Evolutionary conservation across 2,888 invertebrate species (phyloP), one percentile per base, ranked within the genome.

Genomic region (Empis stercorea): DNA sequence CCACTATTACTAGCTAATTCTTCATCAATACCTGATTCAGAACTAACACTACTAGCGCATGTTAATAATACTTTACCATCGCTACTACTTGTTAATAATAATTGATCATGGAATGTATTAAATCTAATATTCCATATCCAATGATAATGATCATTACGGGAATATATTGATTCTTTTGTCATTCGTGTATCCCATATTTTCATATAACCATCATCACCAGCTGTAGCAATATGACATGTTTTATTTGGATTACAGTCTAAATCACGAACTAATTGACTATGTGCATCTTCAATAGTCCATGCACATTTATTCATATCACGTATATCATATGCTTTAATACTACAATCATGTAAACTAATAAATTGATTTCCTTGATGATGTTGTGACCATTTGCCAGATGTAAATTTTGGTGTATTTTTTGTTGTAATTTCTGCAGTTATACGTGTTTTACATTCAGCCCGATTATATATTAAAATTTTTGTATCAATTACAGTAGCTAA

Each of bases 161-260:
- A 79, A 61, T 87, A 81, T 6, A 95, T 77, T 0, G 94, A 85
- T 52, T 84, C 78, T 46, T 76, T 76, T 1, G 82, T 76, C 61
- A 87, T 86, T 45, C 97, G 76, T 56, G 87, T 84, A 67, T 99
- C 97, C 97, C 97, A 99, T 57, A 99, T 91, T 63, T 92, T 91
- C 14, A 92, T 78, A 43, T 84, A 84, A 0, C 93, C 94, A 69
- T 99, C 97, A 66, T 99, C 97, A 0, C 97, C 97, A 54, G 91
- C 94, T 2, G 87, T 92, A 0, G 88, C 89, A 52, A 97, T 64
- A 58, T 88, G 87, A 61, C 95, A 95, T 60, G 94, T 95, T 66
- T 89, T 87, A 70, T 97, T 97, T n/a, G 94, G 89, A 71, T 99
- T 99, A 63, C 94, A 96, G 69, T 97, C 97, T 36, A 99, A 66